Percentiles rank a stretch among this genome's conserved stretches.
Conservation (phyloP, 2,113 vertebrate species). For the Thunnus maccoyii region DNA sequence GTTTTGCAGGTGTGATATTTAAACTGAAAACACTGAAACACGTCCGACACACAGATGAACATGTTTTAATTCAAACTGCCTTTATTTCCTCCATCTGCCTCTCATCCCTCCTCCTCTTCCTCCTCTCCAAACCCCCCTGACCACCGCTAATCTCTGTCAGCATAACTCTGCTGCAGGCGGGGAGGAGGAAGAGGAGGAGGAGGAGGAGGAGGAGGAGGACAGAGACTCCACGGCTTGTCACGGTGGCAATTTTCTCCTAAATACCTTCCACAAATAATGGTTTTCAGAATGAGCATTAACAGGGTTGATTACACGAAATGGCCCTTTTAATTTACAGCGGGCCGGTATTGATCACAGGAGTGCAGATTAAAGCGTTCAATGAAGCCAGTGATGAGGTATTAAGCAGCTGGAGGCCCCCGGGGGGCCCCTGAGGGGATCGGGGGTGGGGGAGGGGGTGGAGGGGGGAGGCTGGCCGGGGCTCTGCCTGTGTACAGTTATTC, state of each 20-base stretch:
- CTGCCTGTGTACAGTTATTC: slow-evolving; percentile 98
- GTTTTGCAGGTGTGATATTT: too few relatives aligned
- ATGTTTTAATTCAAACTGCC: neutral
- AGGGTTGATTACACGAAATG: slow-evolving; percentile 99
- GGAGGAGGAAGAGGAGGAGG: neutral
- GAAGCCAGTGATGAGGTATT: slow-evolving; percentile 99
- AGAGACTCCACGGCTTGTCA: slow-evolving; percentile 81
- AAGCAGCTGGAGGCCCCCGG: slow-evolving; percentile 96
- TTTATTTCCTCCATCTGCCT: slow-evolving; percentile 33
- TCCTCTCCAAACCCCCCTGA: slow-evolving; percentile 76
- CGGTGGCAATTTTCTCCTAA: slow-evolving; percentile 95
- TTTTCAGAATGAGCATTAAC: slow-evolving; percentile 99
- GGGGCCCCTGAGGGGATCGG: slow-evolving; percentile 84
- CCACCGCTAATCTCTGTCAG: slow-evolving; percentile 85
- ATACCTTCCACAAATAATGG: slow-evolving; percentile 99
- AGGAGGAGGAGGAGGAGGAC: neutral
- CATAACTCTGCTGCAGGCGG: slow-evolving; percentile 53
- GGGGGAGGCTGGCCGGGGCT: slow-evolving; percentile 86
- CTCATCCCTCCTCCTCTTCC: neutral
- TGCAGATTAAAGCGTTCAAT: slow-evolving; percentile 99
- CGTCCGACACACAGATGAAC: too few relatives aligned
- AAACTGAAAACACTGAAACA: too few relatives aligned
- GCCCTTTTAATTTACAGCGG: slow-evolving; percentile 99
- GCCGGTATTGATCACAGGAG: slow-evolving; percentile 99
- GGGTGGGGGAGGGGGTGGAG: slow-evolving; percentile 55